Base-by-base conservation (phyloP, 2,888 invertebrate species). In the Adineta ricciae region DNA sequence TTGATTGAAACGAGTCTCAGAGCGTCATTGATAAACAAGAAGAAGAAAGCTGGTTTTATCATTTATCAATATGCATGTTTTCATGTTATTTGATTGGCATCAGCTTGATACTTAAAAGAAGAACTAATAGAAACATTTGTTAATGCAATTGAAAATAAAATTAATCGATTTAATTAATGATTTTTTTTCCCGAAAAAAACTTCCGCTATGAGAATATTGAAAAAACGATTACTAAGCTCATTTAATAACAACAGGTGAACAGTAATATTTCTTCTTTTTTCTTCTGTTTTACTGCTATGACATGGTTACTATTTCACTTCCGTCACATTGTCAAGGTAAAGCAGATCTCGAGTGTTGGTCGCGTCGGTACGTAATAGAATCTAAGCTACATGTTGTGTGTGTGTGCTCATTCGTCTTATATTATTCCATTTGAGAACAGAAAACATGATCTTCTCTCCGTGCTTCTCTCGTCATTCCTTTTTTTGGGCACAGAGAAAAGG, bases 371-470 rank as follows among this genome's bases (percentile, higher is more conserved):
- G 64, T 64, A 32, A 27, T 64, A 16, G 64, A 64, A 64, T 32
- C 64, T 64, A 64, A 64, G 64, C 64, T 64, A 64, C 27, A 64
- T 64, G 7, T 4, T 46, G 46, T 46, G 46, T 36, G 14, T 64
- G 64, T 52, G 52, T 19, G 32, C 32, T 64, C 64, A 64, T 64
- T 64, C 64, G 64, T 64, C 64, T 64, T 64, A 64, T 64, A 64
- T 64, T 64, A 64, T 64, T 64, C 64, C 27, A 32, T 64, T 64
- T 64, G 36, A 64, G 64, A 32, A 64, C 64, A 32, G 64, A 64
- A 64, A 64, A 64, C 64, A 64, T 64, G 64, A 64, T 64, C 64
- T 64, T 64, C 64, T 64, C 64, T 64, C 64, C 32, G 32, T 64
- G 64, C 9, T 27, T 64, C 27, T 14, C 14, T 64, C 32, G 64